phyloP scores from a whole-genome alignment of 1,140 invertebrate species.

The Lucilia cuprina region DNA sequence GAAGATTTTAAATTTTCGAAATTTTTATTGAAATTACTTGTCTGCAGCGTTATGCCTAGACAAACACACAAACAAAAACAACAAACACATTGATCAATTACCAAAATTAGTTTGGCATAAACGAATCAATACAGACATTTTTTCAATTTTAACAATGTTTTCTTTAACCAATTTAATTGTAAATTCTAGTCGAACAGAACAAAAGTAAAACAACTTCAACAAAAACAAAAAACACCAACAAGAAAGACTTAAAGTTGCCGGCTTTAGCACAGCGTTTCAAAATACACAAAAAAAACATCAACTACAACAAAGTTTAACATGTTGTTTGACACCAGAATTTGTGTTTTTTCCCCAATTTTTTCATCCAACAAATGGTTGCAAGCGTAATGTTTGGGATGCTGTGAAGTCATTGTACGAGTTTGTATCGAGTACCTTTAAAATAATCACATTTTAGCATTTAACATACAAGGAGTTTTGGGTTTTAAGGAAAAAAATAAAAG shows the following conservation, averaged over 20 bases:
- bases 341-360: slow-evolving; percentile 47
- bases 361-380: no score
- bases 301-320: slow-evolving; percentile 44
- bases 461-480: background rate
- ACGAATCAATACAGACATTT: slow-evolving; percentile 17
- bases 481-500: background rate
- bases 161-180: slow-evolving; percentile 16
- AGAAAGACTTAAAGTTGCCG: background rate
- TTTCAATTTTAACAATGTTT: background rate
- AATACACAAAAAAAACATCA: background rate
- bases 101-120: background rate
- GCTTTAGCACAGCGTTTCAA: background rate
- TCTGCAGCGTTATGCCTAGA: no score
- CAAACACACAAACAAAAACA: no score
- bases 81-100: slow-evolving; percentile 15
- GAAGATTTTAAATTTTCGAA: no score
- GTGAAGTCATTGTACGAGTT: slow-evolving; percentile 2
- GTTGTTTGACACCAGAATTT: slow-evolving; percentile 60
- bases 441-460: background rate
- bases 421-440: background rate
- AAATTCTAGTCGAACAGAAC: background rate
- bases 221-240: background rate
- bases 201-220: background rate
- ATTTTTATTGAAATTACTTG: no score
- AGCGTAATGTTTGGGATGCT: background rate